Base-by-base conservation (phyloP, 2,888 invertebrate genomes). In the Gymnoscelis rufifasciata region DNA sequence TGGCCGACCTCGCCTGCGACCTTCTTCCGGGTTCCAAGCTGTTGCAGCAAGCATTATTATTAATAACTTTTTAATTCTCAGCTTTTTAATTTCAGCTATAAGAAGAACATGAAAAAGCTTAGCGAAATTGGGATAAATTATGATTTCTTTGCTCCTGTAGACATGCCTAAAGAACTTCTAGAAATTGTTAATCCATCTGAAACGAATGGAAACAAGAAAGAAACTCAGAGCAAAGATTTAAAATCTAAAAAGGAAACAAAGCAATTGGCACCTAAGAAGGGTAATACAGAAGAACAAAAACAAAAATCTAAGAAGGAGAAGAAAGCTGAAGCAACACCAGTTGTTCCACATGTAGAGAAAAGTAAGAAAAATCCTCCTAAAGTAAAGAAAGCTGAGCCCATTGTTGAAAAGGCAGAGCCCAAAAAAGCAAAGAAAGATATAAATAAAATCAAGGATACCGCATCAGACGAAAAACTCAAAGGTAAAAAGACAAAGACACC, bases 71-170 rank as follows among this genome's bases (percentile, higher is more conserved):
- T n/a, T n/a, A n/a, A n/a, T n/a, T n/a, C n/a, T n/a, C n/a, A n/a
- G n/a, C n/a, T 38, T 38, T 13, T 36, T 38, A 27, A 13, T 50
- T 50, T 28, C 67, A 89, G 88, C 43, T 58, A 90, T 11, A 68
- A 72, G 2, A 86, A 80, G 58, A 88, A 82, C 41, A 78, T 89
- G 56, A 68, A 79, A 47, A 90, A 78, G 57, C 66, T 91, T 7
- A 73, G 71, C 49, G 76, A 75, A 38, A 47, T 89, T 10, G 90
- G 90, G 1, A 89, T 91, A 47, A 74, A 89, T 52, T 90, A 89
- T 66, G 81, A 87, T 43, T 83, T 88, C 50, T 84, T 91, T 47
- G 66, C 70, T 56, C 89, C 90, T 40, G 82, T 87, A 19, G 88
- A 90, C 65, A 64, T 89, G 27, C 89, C 90, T 19, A 74, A 77